Percentiles rank a stretch among this genome's conserved stretches.
phyloP scores from a whole-genome alignment of 2,797 vertebrate genomes.

The Rhynchotus rufescens region DNA sequence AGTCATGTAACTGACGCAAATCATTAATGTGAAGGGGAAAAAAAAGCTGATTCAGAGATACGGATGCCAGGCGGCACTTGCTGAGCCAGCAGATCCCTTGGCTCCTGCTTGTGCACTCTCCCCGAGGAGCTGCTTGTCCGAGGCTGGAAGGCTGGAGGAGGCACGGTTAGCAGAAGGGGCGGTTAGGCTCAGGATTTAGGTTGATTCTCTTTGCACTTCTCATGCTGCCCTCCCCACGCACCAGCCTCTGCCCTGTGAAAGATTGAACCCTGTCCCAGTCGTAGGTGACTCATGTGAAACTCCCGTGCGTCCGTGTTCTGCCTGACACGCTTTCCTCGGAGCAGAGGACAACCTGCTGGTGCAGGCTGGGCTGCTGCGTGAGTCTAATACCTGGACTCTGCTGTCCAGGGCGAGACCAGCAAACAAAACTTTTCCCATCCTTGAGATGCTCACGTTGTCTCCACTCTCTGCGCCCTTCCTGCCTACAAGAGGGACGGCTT shows the following conservation, averaged over 20 bases:
- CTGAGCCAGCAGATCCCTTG: not conserved
- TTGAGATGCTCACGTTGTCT: not conserved
- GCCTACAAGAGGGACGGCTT: conserved; percentile 50
- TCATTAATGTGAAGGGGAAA: not conserved
- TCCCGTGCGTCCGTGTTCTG: accelerated
- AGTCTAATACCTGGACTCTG: not conserved
- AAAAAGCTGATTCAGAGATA: not conserved
- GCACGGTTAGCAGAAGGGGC: not conserved
- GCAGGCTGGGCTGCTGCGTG: not conserved
- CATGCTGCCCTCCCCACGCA: not conserved
- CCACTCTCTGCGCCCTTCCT: not conserved
- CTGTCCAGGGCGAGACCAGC: not conserved
- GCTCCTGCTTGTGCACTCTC: not conserved
- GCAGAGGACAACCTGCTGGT: not conserved
- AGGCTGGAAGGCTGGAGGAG: not conserved
- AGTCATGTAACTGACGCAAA: not conserved
- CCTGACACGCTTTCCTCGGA: not conserved
- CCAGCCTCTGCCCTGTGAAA: not conserved
- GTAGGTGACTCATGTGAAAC: accelerated
- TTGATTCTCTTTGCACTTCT: not conserved
- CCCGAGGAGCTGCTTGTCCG: not conserved
- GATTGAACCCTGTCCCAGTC: not conserved
- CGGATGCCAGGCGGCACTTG: not conserved
- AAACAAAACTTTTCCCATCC: not conserved
- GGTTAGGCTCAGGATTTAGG: not conserved